Percentiles rank a stretch among this genome's conserved stretches.
phyloP scores from a whole-genome alignment of 2,888 invertebrate species.

The Scrobipalpa atriplicella region DNA sequence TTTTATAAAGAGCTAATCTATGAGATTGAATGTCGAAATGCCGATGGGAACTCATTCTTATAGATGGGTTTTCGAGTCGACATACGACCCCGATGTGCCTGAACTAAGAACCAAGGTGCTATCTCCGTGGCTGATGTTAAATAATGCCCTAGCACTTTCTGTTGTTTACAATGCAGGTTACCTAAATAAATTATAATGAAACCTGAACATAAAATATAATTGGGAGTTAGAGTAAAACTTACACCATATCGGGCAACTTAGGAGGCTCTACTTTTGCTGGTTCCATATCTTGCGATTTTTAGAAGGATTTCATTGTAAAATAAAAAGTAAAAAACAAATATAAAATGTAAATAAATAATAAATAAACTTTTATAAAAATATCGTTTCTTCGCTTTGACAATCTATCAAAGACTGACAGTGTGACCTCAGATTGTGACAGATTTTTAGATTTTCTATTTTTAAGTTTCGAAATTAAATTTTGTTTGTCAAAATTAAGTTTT shows the following conservation, averaged over 20 bases:
- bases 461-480: constrained; percentile 33
- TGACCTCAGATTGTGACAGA: constrained; percentile 5
- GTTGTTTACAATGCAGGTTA: no score
- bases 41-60: no score
- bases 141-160: no score
- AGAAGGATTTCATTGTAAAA: constrained; percentile 4
- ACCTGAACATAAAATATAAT: not conserved
- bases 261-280: constrained; percentile 44
- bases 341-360: constrained; percentile 30
- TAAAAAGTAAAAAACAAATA: constrained; percentile 23
- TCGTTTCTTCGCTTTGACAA: constrained; percentile 22
- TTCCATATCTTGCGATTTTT: constrained; percentile 51
- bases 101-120: no score
- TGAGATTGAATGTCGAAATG: no score
- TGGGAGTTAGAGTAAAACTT: constrained; percentile 46
- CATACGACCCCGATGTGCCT: no score
- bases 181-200: no score
- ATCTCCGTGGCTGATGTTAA: no score
- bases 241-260: constrained; percentile 70
- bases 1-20: no score
- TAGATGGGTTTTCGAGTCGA: no score
- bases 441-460: constrained; percentile 44
- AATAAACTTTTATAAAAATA: constrained; percentile 15
- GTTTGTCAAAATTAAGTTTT: not conserved
- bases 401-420: constrained; percentile 5